Evolutionary conservation across 2,797 vertebrate genomes (phyloP).

Genomic region (Sciurus vulgaris): DNA sequence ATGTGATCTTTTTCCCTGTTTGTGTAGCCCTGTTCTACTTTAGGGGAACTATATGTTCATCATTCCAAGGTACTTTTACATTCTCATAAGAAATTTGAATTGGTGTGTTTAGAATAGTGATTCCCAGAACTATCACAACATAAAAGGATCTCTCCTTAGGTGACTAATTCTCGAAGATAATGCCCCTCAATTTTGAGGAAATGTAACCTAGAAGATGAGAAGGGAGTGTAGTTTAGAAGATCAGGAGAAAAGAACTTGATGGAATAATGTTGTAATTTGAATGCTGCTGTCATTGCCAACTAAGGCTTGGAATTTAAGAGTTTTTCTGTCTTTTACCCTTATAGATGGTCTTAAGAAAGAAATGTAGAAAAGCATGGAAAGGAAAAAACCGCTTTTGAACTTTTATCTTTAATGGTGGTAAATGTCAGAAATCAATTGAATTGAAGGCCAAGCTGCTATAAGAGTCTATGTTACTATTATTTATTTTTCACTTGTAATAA

Average conservation of each 20-base stretch:
- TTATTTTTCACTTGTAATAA: not conserved
- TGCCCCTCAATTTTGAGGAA: constrained; percentile 6
- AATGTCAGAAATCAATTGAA: not conserved
- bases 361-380: not conserved
- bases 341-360: not conserved
- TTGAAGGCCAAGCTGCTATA: not conserved
- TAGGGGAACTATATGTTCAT: not conserved
- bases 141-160: not conserved
- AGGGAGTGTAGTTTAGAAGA: constrained; percentile 18
- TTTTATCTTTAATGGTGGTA: constrained; percentile 14
- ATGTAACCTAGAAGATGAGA: not conserved
- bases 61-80: not conserved
- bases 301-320: not conserved
- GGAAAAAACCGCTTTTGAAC: not conserved
- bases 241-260: not conserved
- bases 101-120: not conserved
- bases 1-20: not conserved
- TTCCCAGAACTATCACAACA: not conserved
- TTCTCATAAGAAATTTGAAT: constrained; percentile 56
- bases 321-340: constrained; percentile 1
- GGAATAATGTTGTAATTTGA: not conserved
- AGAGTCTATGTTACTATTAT: not conserved
- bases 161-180: constrained; percentile 33
- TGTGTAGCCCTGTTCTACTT: not conserved
- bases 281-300: not conserved